A percentile compares a stretch with the other conserved stretches of the same genome.
Evolutionary conservation across 2,797 vertebrate species (phyloP).

Genomic region (Tympanoctomys barrerae): DNA sequence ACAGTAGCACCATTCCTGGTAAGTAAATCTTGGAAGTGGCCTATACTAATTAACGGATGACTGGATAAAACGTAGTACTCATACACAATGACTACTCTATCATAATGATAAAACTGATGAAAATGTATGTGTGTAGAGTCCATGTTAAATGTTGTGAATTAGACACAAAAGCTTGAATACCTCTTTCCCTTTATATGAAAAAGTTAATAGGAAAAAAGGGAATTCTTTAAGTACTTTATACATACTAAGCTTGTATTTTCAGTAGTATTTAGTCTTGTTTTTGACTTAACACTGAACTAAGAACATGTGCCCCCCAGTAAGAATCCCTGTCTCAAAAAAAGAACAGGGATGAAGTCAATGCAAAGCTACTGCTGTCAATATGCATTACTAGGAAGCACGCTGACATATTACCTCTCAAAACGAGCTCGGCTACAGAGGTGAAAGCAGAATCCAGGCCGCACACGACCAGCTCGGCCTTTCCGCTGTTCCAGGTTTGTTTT

Average conservation of each 20-base stretch:
- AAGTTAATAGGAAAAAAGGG: not conserved
- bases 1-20: not conserved
- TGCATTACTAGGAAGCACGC: not conserved
- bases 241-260: too few relatives aligned
- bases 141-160: not conserved
- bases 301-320: not conserved
- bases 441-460: constrained; percentile 96
- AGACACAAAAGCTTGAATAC: too few relatives aligned
- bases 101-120: not conserved
- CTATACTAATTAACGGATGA: not conserved
- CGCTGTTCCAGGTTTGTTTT: constrained; percentile 98
- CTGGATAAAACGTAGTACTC: not conserved
- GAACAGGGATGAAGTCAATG: not conserved
- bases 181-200: not conserved
- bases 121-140: not conserved
- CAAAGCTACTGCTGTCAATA: not conserved
- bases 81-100: not conserved
- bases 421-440: constrained; percentile 95
- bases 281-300: not conserved
- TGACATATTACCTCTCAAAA: constrained; percentile 86
- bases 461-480: constrained; percentile 95
- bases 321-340: not conserved
- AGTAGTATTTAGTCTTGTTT: too few relatives aligned
- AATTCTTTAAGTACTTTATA: too few relatives aligned
- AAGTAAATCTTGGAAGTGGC: not conserved